Base-by-base conservation (phyloP, 2,888 invertebrate genomes). In the Cactoblastis cactorum region DNA sequence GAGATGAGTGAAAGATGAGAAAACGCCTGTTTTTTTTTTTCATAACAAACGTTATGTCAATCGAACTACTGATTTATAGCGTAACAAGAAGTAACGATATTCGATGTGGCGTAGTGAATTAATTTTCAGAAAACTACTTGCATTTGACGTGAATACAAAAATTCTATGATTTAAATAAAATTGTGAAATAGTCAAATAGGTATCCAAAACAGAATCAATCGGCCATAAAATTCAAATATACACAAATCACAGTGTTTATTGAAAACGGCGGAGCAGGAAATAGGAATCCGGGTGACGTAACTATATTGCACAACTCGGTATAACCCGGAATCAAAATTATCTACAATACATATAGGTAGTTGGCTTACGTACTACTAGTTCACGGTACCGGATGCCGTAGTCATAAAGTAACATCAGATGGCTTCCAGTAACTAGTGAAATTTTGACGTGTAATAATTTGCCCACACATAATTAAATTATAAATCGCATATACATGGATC, bases 261-360 rank as follows among this genome's bases (percentile, higher is more conserved):
- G 67, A 61, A 67, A 60, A 63, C 62, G 67, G 47, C 59, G 49
- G 47, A 37, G 45, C 53, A 55, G 65, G 62, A 70, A 69, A 67
- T 67, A 56, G 62, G 58, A 63, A 56, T 48, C 57, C 57, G 55
- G 53, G 53, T 46, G 54, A 49, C 39, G 53, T 19, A 59, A 39
- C 49, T 53, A 41, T 46, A 41, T 52, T 52, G 46, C 39, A 41
- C 35, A 39, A 49, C 39, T 49, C 47, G 18, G 45, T 38, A 37
- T 43, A 43, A 43, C 28, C 43, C 14, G 14, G 12, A 12, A 14
- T 11, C 14, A 37, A 37, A n/a, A 37, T 9, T 37, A 37, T 15
- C 6, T 9, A 37, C 1, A 37, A 17, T 17, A 37, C 37, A 37
- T 6, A 37, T 34, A 11, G 6, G 12, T 12, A 34, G n/a, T 12